These are phyloP conservation scores for Priocnemis perturbator DNA, from an alignment of 2,888 invertebrate genomes.

Conservation along the genomic window DNA sequence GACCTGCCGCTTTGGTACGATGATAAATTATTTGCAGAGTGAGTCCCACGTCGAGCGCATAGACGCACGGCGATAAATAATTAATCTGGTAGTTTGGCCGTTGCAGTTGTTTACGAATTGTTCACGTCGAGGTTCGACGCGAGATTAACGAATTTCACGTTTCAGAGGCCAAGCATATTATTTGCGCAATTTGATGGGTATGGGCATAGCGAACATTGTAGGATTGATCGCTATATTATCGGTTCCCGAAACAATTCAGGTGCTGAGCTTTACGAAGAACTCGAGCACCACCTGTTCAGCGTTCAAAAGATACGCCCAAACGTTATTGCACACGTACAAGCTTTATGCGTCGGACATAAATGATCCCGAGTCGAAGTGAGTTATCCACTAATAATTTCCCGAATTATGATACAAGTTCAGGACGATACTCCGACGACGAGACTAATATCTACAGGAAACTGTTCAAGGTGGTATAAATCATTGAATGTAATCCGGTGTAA, in stretches of 20 bases:
- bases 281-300: slow-evolving; percentile 80
- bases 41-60: slow-evolving; percentile 21
- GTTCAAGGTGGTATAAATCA: slow-evolving; percentile 81
- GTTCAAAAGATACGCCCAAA: slow-evolving; percentile 86
- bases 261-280: slow-evolving; percentile 81
- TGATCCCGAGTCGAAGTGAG: slow-evolving; percentile 56
- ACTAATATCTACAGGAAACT: background rate
- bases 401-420: background rate
- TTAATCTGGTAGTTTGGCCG: background rate
- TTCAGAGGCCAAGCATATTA: slow-evolving; percentile 83
- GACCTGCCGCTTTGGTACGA: slow-evolving; percentile 83
- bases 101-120: background rate
- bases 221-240: slow-evolving; percentile 86
- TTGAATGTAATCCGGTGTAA: slow-evolving; percentile 80
- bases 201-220: slow-evolving; percentile 81
- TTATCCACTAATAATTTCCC: background rate
- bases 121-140: slow-evolving; percentile 2
- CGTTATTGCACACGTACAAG: slow-evolving; percentile 82
- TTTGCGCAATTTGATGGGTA: slow-evolving; percentile 80
- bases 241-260: slow-evolving; percentile 82
- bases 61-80: background rate
- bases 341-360: slow-evolving; percentile 83
- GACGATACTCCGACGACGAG: background rate
- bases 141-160: slow-evolving; percentile 8
- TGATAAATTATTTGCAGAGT: slow-evolving; percentile 77